Percentiles rank a stretch among this genome's conserved stretches.
Conservation (phyloP, 2,797 vertebrate species). For the Threskiornis aethiopicus region DNA sequence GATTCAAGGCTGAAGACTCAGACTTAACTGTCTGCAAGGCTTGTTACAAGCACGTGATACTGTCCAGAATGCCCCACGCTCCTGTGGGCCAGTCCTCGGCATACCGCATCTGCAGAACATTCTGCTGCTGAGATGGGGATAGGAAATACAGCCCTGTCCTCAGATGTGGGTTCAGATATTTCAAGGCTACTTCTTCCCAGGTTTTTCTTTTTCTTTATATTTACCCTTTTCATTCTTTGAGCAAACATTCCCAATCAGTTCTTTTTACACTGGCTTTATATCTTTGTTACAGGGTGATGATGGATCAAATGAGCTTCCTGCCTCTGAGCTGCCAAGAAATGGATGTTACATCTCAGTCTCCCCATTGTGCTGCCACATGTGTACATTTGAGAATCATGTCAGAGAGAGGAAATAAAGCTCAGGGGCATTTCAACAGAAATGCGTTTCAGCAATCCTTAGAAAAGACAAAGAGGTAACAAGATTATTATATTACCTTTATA, state of each 20-base stretch:
- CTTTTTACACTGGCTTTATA: background rate
- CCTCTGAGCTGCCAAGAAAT: background rate
- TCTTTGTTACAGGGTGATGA: background rate
- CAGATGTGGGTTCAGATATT: background rate
- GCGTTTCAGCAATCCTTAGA: background rate
- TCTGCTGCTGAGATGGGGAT: background rate
- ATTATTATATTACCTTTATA: background rate
- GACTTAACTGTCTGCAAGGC: background rate
- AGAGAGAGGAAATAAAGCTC: background rate
- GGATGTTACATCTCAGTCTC: background rate
- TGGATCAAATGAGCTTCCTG: background rate
- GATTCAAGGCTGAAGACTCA: background rate
- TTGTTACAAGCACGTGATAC: too few relatives aligned
- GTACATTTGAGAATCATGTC: fast-evolving
- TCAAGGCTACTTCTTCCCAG: background rate
- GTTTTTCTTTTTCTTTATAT: background rate
- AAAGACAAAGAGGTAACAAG: background rate
- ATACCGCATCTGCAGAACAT: background rate
- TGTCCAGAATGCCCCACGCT: fast-evolving
- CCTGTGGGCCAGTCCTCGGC: fast-evolving
- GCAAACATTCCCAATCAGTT: background rate
- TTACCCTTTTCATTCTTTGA: background rate
- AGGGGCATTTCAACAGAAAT: background rate
- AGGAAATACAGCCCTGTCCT: background rate
- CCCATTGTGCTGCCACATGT: background rate